Conservation (phyloP, 2,888 invertebrate species). For the Hydrotaea cyrtoneurina region DNA sequence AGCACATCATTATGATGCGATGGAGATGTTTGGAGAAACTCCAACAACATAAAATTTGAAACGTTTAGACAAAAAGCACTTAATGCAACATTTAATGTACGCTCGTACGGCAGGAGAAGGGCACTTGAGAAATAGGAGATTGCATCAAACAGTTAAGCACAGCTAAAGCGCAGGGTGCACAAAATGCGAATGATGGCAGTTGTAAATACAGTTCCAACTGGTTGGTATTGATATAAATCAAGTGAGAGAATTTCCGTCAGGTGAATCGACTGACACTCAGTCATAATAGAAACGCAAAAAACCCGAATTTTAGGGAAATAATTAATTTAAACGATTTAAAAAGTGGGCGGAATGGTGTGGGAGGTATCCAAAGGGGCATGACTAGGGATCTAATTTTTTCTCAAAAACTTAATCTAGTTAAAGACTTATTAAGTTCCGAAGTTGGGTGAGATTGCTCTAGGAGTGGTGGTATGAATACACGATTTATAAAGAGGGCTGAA, state of each 20-base stretch:
- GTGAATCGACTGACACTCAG: background rate
- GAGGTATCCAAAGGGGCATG: no score
- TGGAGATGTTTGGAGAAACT: background rate
- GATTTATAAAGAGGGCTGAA: no score
- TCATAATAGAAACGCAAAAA: no score
- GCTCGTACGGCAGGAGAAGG: conserved; percentile 69
- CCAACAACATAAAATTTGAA: conserved; percentile 72
- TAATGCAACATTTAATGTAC: conserved; percentile 74
- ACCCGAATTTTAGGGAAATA: no score
- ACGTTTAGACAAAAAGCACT: conserved; percentile 77
- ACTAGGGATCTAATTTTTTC: no score
- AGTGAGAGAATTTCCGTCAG: background rate
- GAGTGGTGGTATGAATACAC: no score
- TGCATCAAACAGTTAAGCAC: conserved; percentile 5
- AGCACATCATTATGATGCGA: background rate
- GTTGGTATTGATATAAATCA: conserved; percentile 42
- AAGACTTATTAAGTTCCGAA: no score
- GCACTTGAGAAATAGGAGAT: conserved; percentile 20
- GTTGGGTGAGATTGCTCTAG: no score
- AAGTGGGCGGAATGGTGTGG: no score
- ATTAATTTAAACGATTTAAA: no score
- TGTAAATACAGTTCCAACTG: conserved; percentile 3
- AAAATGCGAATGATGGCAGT: background rate
- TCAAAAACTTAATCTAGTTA: no score
- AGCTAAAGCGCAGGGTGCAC: background rate